Evolutionary conservation across 2,113 vertebrate species (phyloP).

Genomic region (Prochilodus magdalenae): DNA sequence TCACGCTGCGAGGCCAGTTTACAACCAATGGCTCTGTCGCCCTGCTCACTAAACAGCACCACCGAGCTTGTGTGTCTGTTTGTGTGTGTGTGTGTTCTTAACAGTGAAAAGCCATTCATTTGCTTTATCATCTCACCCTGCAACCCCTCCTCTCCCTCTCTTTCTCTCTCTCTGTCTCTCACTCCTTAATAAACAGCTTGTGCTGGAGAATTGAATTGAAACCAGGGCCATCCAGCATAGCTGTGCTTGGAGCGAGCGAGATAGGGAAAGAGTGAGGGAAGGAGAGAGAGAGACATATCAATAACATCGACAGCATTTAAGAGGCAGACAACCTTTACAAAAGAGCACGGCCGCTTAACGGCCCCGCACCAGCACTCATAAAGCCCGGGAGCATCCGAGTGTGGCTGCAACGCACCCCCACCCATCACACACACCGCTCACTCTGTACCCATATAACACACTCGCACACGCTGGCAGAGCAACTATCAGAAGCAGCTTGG

Average conservation of each 20-base stretch:
- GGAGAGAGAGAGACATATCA: slow-evolving; percentile 72
- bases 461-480: slow-evolving; percentile 24
- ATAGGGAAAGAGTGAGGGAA: slow-evolving; percentile 48
- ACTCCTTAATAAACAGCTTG: slow-evolving; percentile 78
- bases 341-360: slow-evolving; percentile 77
- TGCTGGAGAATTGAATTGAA: slow-evolving; percentile 78
- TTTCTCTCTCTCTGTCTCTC: slow-evolving; percentile 59
- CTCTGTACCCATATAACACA: slow-evolving; percentile 23
- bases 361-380: slow-evolving; percentile 71
- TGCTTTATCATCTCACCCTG: slow-evolving; percentile 77
- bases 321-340: slow-evolving; percentile 85
- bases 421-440: slow-evolving; percentile 45
- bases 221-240: slow-evolving; percentile 76
- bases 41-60: slow-evolving; percentile 68
- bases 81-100: slow-evolving; percentile 59
- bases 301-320: slow-evolving; percentile 81
- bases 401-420: slow-evolving; percentile 43
- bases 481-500: background rate
- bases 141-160: slow-evolving; percentile 35
- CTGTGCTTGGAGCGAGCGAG: slow-evolving; percentile 61
- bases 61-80: slow-evolving; percentile 56
- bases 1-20: slow-evolving; percentile 71
- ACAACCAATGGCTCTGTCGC: slow-evolving; percentile 58
- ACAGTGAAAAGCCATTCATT: slow-evolving; percentile 76
- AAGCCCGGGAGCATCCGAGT: slow-evolving; percentile 67